A percentile compares a stretch with the other conserved stretches of the same genome.
These are phyloP conservation scores for Heteromyza rotundicornis DNA, from an alignment of 2,888 invertebrate genomes.

Conservation along the genomic window DNA sequence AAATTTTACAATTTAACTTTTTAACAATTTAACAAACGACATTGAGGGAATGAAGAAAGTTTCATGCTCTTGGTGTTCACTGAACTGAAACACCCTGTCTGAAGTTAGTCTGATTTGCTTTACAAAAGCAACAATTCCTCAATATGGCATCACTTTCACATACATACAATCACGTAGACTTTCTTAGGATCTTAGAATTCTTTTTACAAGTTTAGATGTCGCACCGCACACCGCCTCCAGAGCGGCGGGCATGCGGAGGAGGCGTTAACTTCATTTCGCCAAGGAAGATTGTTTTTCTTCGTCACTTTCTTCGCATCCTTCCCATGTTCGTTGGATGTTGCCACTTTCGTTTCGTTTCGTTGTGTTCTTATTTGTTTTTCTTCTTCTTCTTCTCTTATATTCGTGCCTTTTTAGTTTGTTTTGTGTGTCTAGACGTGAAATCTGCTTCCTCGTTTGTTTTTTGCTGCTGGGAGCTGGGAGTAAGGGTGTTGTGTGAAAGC, in stretches of 20 bases:
- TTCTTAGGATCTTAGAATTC: too few relatives aligned
- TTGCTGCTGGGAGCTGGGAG: not conserved
- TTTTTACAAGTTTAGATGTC: too few relatives aligned
- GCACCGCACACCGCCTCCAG: too few relatives aligned
- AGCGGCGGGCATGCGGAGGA: conserved; percentile 23
- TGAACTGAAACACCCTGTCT: too few relatives aligned
- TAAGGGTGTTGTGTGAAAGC: conserved; percentile 5
- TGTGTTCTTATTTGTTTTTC: conserved; percentile 1
- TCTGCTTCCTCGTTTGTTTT: not conserved
- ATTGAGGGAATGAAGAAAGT: too few relatives aligned
- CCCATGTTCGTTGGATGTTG: not conserved
- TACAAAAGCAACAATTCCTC: too few relatives aligned
- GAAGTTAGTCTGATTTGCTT: too few relatives aligned
- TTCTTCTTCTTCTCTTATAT: conserved; percentile 14
- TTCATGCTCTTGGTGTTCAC: too few relatives aligned
- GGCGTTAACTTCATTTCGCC: conserved; percentile 49
- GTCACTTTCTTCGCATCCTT: conserved; percentile 6
- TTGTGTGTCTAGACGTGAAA: conserved; percentile 37
- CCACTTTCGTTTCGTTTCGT: not conserved
- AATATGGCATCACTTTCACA: too few relatives aligned
- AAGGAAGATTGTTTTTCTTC: conserved; percentile 21
- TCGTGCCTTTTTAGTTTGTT: conserved; percentile 39
- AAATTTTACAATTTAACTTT: too few relatives aligned
- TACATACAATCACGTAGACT: too few relatives aligned
- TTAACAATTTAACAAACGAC: too few relatives aligned